Base-by-base conservation (phyloP, 2,113 vertebrate genomes). In the Gasterosteus aculeatus region DNA sequence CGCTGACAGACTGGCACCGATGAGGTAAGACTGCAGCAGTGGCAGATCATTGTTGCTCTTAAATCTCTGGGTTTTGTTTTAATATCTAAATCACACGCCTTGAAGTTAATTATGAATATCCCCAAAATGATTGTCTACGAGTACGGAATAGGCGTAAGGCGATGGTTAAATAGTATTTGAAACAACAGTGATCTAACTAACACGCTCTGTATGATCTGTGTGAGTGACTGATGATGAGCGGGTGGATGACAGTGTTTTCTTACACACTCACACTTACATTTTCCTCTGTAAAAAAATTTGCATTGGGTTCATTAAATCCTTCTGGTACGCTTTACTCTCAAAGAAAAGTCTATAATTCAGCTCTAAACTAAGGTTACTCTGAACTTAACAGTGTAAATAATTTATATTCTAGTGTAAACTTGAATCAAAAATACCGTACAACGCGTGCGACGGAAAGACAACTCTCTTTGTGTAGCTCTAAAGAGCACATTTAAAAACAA, bases 1-100 rank as follows among this genome's bases (percentile, higher is more conserved):
- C 16, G 35, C 33, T 18, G 56, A 56, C 7, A 47, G 31, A 57
- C 31, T 67, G 41, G n/a, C 63, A 77, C 46, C 22, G 1, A 19
- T 49, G 72, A 87, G 91, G 90, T 91, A 90, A 88, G 83, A 58
- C 14, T 47, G 31, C 4, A 8, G 19, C 14, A 57, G 18, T 5
- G 6, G 1, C 18, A 53, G 39, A n/a, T 68, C 18, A 60, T 0
- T 33, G 5, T 42, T 44, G 9, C 26, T 3, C 5, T 67, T 68
- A 19, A 54, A 62, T 58, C 15, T 33, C 44, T 9, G 44, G 15
- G 41, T 3, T 75, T 70, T 39, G 3, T 72, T 39, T 5, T 19
- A n/a, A 61, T 26, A 11, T 14, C 57, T 14, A 33, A 15, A 14
- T 59, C 22, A 15, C 4, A 39, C 19, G 42, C 11, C 11, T n/a